phyloP scores from a whole-genome alignment of 2,888 invertebrate genomes.

The Diarsia dahlii region DNA sequence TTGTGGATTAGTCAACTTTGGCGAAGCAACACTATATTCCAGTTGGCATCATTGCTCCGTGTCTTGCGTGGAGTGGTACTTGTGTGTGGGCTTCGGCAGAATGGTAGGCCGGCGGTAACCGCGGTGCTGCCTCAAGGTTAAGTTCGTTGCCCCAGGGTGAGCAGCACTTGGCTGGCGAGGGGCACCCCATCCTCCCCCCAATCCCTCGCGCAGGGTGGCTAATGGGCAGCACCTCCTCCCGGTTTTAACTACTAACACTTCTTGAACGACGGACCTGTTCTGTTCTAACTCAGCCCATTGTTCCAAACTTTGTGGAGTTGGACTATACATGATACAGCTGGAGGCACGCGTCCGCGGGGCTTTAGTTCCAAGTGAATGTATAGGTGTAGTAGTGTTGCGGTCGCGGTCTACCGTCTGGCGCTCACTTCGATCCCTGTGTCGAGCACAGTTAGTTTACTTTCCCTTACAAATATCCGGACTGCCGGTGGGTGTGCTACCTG shows the following conservation, averaged over 20 bases:
- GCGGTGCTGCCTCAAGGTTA: conserved; percentile 75
- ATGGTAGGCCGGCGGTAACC: neutral
- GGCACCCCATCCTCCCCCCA: neutral
- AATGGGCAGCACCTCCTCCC: neutral
- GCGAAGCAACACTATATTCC: no score
- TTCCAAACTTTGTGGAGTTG: neutral
- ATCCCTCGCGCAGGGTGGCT: neutral
- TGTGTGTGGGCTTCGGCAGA: neutral
- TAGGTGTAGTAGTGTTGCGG: neutral
- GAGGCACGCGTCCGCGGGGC: neutral
- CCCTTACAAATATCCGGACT: neutral
- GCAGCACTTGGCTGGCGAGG: neutral
- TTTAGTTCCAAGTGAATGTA: neutral
- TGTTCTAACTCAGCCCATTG: neutral
- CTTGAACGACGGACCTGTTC: neutral
- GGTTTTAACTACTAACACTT: neutral
- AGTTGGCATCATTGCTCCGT: neutral
- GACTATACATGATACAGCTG: neutral
- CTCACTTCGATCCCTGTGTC: neutral
- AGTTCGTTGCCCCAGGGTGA: conserved; percentile 44
- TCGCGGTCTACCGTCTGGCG: neutral
- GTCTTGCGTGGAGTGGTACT: conserved; percentile 19
- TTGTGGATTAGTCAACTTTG: neutral
- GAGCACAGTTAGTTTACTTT: neutral
- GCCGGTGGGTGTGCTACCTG: neutral